phyloP scores from a whole-genome alignment of 2,113 vertebrate species.

The Scopus umbretta region DNA sequence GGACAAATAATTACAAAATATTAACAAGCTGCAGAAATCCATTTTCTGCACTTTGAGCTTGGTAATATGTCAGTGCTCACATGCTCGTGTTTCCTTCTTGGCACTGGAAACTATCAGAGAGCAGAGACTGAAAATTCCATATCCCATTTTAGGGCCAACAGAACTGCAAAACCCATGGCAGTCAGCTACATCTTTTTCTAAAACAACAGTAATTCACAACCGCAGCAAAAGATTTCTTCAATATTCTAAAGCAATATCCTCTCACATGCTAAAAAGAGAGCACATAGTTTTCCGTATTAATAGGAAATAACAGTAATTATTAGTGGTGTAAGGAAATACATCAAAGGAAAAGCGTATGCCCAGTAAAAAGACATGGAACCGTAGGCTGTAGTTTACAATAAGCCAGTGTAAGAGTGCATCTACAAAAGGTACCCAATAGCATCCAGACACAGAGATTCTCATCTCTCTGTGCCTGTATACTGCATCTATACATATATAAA shows the following conservation, averaged over 20 bases:
- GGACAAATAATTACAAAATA: neutral
- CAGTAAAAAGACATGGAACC: neutral
- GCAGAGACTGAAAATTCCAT: neutral
- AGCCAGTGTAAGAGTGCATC: neutral
- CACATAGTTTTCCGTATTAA: neutral
- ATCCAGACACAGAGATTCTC: neutral
- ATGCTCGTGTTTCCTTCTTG: neutral
- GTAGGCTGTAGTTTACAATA: neutral
- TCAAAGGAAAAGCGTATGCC: neutral
- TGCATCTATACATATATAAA: neutral
- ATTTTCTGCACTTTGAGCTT: neutral
- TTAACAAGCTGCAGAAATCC: neutral
- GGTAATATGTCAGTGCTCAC: neutral
- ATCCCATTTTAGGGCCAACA: neutral
- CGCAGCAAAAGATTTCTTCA: neutral
- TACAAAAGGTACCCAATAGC: neutral
- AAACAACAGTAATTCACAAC: neutral
- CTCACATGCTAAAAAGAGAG: neutral
- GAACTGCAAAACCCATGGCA: neutral
- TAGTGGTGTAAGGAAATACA: neutral
- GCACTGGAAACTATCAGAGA: neutral
- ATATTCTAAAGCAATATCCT: neutral
- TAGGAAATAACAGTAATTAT: neutral
- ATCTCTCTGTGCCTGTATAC: neutral
- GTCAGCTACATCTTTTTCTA: neutral